Evolutionary conservation across 2,113 vertebrate genomes (phyloP).

Genomic region (Sisor rabdophorus): DNA sequence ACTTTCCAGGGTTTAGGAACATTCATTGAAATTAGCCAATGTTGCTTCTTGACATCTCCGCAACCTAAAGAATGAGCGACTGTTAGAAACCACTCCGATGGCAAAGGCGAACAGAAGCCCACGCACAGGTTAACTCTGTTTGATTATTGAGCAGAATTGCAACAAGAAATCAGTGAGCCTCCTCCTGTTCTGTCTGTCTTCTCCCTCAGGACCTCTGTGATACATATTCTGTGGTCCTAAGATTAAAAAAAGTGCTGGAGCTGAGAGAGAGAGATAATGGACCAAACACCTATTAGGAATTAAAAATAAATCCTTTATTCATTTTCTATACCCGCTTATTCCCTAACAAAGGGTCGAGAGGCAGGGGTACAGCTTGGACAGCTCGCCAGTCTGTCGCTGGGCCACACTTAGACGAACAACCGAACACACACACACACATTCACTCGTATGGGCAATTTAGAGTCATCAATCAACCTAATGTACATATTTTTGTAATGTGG

Average conservation of each 20-base stretch:
- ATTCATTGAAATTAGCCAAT: slow-evolving; percentile 15
- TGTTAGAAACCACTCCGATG: slow-evolving; percentile 31
- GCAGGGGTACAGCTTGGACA: too few species aligned
- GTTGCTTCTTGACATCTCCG: slow-evolving; percentile 6
- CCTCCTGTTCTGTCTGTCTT: slow-evolving; percentile 19
- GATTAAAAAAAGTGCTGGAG: slow-evolving; percentile 20
- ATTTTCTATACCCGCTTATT: too few species aligned
- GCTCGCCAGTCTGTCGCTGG: too few species aligned
- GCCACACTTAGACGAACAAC: too few species aligned
- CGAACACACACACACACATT: too few species aligned
- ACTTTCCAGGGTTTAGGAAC: not conserved
- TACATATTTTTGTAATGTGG: too few species aligned
- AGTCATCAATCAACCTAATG: too few species aligned
- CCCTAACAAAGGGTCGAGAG: too few species aligned
- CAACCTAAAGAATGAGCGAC: slow-evolving; percentile 54
- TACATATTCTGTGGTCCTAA: slow-evolving; percentile 21
- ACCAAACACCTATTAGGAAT: not conserved
- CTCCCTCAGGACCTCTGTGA: slow-evolving; percentile 27
- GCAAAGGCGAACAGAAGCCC: slow-evolving; percentile 42
- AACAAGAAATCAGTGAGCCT: slow-evolving; percentile 29
- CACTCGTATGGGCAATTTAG: too few species aligned
- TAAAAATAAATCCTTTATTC: not conserved
- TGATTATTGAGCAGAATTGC: slow-evolving; percentile 45
- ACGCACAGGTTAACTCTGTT: slow-evolving; percentile 50
- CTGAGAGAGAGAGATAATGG: slow-evolving; percentile 28